Evolutionary conservation across 1,140 invertebrate genomes (phyloP).

Genomic region (Paramacrobiotus metropolitanus): DNA sequence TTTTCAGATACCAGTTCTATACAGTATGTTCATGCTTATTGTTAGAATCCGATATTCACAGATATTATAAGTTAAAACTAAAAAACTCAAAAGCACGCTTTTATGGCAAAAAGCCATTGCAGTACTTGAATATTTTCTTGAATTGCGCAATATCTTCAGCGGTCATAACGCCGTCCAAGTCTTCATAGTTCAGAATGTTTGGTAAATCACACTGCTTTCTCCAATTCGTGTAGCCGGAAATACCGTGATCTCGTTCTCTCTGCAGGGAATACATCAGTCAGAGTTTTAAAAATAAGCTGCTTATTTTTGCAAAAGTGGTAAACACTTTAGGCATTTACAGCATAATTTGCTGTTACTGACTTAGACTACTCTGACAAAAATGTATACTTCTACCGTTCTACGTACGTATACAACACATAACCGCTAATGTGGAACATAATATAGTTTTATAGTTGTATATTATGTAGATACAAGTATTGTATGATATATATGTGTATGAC

Average conservation of each 20-base stretch:
- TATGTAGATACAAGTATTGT: background rate
- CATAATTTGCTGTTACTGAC: too few relatives aligned
- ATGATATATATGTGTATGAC: background rate
- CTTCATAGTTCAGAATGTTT: slow-evolving; percentile 24
- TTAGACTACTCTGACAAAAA: too few relatives aligned
- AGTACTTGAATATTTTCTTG: slow-evolving; percentile 13
- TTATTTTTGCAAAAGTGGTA: background rate
- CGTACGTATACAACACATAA: too few relatives aligned
- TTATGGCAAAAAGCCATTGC: too few relatives aligned
- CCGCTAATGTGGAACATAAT: too few relatives aligned
- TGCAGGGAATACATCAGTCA: slow-evolving; percentile 14
- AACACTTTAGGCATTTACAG: too few relatives aligned
- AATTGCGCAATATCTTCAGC: slow-evolving; percentile 15
- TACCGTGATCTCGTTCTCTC: slow-evolving; percentile 30
- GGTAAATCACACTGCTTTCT: slow-evolving; percentile 24
- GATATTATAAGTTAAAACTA: too few relatives aligned
- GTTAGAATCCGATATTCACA: background rate
- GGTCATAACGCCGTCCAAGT: slow-evolving; percentile 17
- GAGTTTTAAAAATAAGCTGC: background rate
- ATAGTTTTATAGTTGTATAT: background rate
- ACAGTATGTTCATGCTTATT: background rate
- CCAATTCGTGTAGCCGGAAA: slow-evolving; percentile 29
- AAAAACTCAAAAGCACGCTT: too few relatives aligned
- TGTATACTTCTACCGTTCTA: too few relatives aligned
- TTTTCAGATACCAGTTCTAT: background rate